phyloP scores from a whole-genome alignment of 2,113 vertebrate genomes.

The Myxocyprinus asiaticus region DNA sequence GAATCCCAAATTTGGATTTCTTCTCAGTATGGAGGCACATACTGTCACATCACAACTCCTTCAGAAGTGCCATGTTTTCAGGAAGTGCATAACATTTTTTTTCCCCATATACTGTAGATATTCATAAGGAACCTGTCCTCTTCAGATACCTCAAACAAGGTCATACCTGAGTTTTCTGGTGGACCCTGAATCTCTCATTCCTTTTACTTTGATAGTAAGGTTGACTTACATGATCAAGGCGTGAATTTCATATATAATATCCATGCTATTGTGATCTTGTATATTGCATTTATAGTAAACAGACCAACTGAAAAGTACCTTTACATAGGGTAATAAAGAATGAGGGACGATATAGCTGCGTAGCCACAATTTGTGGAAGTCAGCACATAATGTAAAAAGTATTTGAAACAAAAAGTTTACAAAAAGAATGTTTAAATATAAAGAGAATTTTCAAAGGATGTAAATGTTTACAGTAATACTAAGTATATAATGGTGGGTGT shows the following conservation, averaged over 20 bases:
- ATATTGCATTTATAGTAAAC: slow-evolving; percentile 6
- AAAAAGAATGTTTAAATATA: neutral
- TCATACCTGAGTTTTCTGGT: neutral
- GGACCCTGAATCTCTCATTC: neutral
- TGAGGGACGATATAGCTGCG: neutral
- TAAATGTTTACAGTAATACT: slow-evolving; percentile 1
- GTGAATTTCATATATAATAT: neutral
- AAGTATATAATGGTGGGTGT: slow-evolving; percentile 1
- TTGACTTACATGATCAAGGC: neutral
- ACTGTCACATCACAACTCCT: neutral
- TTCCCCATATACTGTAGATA: neutral
- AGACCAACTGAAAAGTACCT: neutral
- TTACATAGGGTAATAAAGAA: neutral
- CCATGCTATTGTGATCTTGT: neutral
- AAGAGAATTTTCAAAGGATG: neutral
- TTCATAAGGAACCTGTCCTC: neutral
- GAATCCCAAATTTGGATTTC: neutral
- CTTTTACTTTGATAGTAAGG: neutral
- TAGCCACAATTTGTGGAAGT: neutral
- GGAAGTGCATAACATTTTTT: neutral
- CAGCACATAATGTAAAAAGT: slow-evolving; percentile 3
- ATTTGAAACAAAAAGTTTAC: neutral
- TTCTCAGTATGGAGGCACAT: too few relatives aligned
- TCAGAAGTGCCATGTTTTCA: slow-evolving; percentile 20
- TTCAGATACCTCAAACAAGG: slow-evolving; percentile 18